Percentiles rank a stretch among this genome's conserved stretches.
These are phyloP conservation scores for Procambarus virginalis DNA, from an alignment of 1,140 invertebrate species.

Conservation along the genomic window DNA sequence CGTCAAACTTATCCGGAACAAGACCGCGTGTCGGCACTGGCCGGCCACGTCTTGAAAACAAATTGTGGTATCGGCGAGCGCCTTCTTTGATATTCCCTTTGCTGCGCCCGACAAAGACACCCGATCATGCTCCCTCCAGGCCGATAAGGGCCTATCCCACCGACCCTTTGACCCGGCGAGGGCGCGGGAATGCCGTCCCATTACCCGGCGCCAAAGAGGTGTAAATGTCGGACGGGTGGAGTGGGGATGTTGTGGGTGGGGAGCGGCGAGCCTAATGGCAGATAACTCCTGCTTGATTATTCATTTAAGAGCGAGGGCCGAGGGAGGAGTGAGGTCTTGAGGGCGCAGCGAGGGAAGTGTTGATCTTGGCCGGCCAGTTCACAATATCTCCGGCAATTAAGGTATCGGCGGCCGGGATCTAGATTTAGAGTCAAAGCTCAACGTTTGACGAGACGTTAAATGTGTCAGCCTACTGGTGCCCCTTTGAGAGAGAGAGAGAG, in stretches of 20 bases:
- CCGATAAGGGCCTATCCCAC: slow-evolving; percentile 35
- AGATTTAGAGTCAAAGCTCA: not conserved
- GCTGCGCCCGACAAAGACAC: slow-evolving; percentile 30
- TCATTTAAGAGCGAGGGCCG: slow-evolving; percentile 34
- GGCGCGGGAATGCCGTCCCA: not conserved
- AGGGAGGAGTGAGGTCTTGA: not conserved
- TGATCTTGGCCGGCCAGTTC: not conserved
- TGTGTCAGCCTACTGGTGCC: not conserved
- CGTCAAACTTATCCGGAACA: slow-evolving; percentile 19
- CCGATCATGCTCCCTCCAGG: slow-evolving; percentile 1
- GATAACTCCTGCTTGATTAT: slow-evolving; percentile 45
- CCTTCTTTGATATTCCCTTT: slow-evolving; percentile 36
- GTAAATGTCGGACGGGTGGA: not conserved
- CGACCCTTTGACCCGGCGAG: not conserved
- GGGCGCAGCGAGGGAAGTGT: not conserved
- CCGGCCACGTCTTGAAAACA: slow-evolving; percentile 44
- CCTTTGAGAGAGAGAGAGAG: too few relatives aligned
- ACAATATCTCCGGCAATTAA: slow-evolving; percentile 28
- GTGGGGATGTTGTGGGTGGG: not conserved
- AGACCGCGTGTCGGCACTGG: slow-evolving; percentile 13
- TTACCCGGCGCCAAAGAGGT: not conserved
- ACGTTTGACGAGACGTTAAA: not conserved
- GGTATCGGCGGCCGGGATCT: slow-evolving; percentile 2
- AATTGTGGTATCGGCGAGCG: slow-evolving; percentile 22
- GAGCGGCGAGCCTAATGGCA: not conserved